Evolutionary conservation across 2,888 invertebrate species (phyloP).

Genomic region (Agrilus cyanescens): DNA sequence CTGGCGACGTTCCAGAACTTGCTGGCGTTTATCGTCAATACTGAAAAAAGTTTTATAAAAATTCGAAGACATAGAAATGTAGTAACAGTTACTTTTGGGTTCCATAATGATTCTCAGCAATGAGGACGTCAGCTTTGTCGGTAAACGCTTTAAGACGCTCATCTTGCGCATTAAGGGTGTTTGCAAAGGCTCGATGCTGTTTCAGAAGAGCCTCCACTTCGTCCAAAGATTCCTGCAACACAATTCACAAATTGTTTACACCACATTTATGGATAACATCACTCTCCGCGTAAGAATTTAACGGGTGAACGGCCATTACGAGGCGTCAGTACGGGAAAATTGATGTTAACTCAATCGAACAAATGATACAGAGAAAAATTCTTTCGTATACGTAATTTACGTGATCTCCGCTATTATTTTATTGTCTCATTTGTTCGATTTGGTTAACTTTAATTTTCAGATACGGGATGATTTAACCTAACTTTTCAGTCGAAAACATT

Average conservation of each 20-base stretch:
- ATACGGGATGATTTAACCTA: too few relatives aligned
- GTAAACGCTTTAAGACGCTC: conserved; percentile 75
- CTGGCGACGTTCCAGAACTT: conserved; percentile 63
- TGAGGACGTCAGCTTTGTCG: conserved; percentile 71
- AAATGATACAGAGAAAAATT: too few relatives aligned
- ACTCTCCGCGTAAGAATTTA: background rate
- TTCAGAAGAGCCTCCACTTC: conserved; percentile 87
- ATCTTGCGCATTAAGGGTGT: conserved; percentile 85
- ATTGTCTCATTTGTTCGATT: too few relatives aligned
- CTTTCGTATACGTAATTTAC: too few relatives aligned
- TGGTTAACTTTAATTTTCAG: too few relatives aligned
- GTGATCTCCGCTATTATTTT: too few relatives aligned
- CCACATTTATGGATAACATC: background rate
- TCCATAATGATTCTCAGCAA: conserved; percentile 70
- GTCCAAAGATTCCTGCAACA: conserved; percentile 64
- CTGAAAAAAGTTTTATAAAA: conserved; percentile 31
- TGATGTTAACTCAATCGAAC: too few relatives aligned
- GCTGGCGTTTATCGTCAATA: conserved; percentile 58
- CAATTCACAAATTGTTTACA: conserved; percentile 1
- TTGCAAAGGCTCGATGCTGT: conserved; percentile 87
- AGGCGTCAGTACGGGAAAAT: too few relatives aligned
- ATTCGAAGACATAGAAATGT: conserved; percentile 3
- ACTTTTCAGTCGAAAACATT: too few relatives aligned
- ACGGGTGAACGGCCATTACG: too few relatives aligned
- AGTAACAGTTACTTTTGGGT: conserved; percentile 50